A percentile compares a stretch with the other conserved stretches of the same genome.
These are phyloP conservation scores for Anastrepha obliqua DNA, from an alignment of 1,140 invertebrate genomes.

Conservation along the genomic window DNA sequence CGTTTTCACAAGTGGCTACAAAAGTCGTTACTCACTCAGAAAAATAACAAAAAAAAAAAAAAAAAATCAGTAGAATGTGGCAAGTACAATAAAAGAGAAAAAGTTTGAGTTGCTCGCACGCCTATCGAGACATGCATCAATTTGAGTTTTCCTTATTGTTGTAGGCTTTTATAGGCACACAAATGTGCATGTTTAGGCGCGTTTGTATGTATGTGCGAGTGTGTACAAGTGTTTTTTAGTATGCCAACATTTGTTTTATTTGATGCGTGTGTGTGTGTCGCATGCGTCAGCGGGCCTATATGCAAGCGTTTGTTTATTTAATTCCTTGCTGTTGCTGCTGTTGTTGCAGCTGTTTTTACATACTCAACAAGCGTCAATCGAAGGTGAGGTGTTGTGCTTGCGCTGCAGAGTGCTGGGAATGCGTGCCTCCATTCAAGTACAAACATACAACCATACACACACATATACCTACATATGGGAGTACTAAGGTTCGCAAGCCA, in stretches of 20 bases:
- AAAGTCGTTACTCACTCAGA: slow-evolving; percentile 23
- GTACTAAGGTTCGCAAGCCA: not conserved
- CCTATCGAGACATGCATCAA: slow-evolving; percentile 28
- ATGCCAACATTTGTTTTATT: slow-evolving; percentile 27
- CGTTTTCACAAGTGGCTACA: not conserved
- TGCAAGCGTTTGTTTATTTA: no score
- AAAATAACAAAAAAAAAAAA: slow-evolving; percentile 3
- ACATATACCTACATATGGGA: not conserved
- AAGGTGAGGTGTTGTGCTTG: not conserved
- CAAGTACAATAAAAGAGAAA: not conserved
- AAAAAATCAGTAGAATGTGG: slow-evolving; percentile 22
- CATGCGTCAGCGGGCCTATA: not conserved
- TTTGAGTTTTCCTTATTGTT: not conserved
- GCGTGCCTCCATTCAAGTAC: not conserved
- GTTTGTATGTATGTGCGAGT: not conserved
- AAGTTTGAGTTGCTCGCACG: slow-evolving; percentile 35
- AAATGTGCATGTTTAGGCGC: not conserved
- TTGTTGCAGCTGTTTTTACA: slow-evolving; percentile 2
- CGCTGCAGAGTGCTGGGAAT: not conserved
- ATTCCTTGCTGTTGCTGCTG: not conserved
- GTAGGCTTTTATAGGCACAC: not conserved
- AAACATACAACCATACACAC: not conserved
- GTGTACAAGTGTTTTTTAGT: not conserved
- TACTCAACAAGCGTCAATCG: not conserved
- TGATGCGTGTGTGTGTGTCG: not conserved